Conservation (phyloP, 2,888 invertebrate genomes). For the Trachelus troglodyta region DNA sequence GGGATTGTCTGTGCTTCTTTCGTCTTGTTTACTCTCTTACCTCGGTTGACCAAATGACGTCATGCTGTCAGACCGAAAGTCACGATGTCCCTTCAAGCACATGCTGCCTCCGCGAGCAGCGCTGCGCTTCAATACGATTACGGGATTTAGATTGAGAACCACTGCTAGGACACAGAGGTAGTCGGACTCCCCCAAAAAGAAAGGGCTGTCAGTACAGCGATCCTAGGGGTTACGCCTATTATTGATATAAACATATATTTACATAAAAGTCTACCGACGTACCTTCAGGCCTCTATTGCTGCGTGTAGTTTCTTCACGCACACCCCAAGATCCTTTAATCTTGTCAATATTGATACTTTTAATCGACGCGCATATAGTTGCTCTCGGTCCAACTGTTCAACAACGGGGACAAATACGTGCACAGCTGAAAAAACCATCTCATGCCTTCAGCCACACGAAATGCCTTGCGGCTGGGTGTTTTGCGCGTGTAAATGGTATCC, state of each 20-base stretch:
- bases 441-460: background rate
- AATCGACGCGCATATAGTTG: slow-evolving; percentile 50
- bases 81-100: background rate
- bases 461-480: background rate
- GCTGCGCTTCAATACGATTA: background rate
- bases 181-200: background rate
- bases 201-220: background rate
- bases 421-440: slow-evolving; percentile 34
- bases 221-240: background rate
- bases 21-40: slow-evolving; percentile 15
- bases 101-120: background rate
- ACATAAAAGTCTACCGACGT: background rate
- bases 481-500: background rate
- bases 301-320: background rate
- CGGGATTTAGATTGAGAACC: background rate
- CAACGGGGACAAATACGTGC: slow-evolving; percentile 33
- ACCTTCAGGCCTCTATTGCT: background rate
- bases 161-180: background rate
- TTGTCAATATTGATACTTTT: slow-evolving; percentile 60
- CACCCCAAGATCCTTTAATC: slow-evolving; percentile 23
- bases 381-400: slow-evolving; percentile 26
- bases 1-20: background rate
- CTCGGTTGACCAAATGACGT: slow-evolving; percentile 24
- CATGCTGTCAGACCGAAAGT: background rate
- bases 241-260: background rate